These are phyloP conservation scores for Cebidichthys violaceus DNA, from an alignment of 2,113 vertebrate species.

Conservation along the genomic window DNA sequence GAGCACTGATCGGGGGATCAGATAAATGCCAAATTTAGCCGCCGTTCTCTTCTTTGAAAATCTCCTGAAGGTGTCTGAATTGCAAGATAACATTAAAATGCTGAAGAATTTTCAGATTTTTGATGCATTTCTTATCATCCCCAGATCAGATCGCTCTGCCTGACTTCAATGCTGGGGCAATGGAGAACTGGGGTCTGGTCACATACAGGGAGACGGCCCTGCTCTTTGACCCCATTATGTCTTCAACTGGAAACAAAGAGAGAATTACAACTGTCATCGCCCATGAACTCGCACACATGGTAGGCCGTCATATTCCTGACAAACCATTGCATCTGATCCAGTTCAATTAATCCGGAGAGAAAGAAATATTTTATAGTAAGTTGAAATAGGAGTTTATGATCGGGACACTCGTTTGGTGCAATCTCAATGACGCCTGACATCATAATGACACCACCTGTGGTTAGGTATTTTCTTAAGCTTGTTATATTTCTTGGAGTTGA, in stretches of 20 bases:
- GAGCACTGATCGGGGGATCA: not conserved
- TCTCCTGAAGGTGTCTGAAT: not conserved
- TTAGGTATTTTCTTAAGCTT: conserved; percentile 12
- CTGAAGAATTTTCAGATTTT: not conserved
- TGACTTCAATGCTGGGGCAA: conserved; percentile 92
- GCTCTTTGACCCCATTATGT: conserved; percentile 79
- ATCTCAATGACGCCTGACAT: not conserved
- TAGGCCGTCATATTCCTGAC: conserved; percentile 58
- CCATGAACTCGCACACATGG: conserved; percentile 96
- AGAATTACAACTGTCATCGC: conserved; percentile 87
- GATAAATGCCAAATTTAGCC: not conserved
- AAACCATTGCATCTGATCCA: not conserved
- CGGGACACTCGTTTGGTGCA: not conserved
- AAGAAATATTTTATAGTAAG: not conserved
- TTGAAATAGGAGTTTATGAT: not conserved
- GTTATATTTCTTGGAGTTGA: conserved; percentile 1
- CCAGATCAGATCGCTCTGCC: conserved; percentile 94
- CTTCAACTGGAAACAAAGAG: conserved; percentile 92
- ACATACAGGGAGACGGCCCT: conserved; percentile 93
- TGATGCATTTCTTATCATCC: not conserved
- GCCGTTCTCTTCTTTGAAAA: not conserved
- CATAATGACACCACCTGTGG: not conserved
- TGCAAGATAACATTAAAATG: not conserved
- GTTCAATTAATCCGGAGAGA: not conserved
- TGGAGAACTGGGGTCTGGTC: conserved; percentile 99